Conservation (phyloP, 1,140 invertebrate genomes). For the Macrocentrus cingulum region DNA sequence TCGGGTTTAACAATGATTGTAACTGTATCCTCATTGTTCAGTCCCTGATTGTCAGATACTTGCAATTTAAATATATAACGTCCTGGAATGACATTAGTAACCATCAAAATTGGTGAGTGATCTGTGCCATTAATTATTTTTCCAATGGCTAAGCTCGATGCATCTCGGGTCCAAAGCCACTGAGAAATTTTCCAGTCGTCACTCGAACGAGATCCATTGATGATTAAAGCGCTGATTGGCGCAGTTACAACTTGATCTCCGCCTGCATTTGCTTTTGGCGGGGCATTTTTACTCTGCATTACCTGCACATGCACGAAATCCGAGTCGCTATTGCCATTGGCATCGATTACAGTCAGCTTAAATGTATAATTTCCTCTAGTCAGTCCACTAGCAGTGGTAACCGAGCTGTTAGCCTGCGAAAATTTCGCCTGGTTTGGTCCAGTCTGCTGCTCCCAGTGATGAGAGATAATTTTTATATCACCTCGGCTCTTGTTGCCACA, state of each 20-base stretch:
- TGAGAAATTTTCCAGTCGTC: slow-evolving; percentile 86
- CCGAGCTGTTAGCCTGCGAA: slow-evolving; percentile 58
- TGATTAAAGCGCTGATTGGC: slow-evolving; percentile 72
- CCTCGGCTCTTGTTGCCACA: slow-evolving; percentile 83
- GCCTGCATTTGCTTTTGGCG: slow-evolving; percentile 85
- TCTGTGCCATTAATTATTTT: slow-evolving; percentile 75
- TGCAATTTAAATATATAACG: slow-evolving; percentile 86
- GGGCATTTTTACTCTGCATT: slow-evolving; percentile 88
- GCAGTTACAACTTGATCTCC: slow-evolving; percentile 77
- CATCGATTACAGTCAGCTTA: slow-evolving; percentile 81
- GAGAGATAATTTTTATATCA: slow-evolving; percentile 80
- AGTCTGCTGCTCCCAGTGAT: slow-evolving; percentile 79
- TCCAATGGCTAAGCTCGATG: slow-evolving; percentile 81
- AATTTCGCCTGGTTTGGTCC: slow-evolving; percentile 63
- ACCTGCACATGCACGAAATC: slow-evolving; percentile 77
- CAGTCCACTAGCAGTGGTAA: slow-evolving; percentile 76
- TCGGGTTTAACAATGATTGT: slow-evolving; percentile 85
- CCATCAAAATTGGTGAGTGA: slow-evolving; percentile 74
- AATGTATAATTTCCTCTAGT: slow-evolving; percentile 85
- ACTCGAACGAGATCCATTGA: slow-evolving; percentile 83
- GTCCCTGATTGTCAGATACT: slow-evolving; percentile 86
- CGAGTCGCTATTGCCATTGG: slow-evolving; percentile 76
- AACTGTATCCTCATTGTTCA: slow-evolving; percentile 76
- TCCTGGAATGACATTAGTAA: slow-evolving; percentile 82
- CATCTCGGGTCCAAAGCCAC: slow-evolving; percentile 83